Conservation (phyloP, 2,888 invertebrate genomes). For the Julus scandinavius region DNA sequence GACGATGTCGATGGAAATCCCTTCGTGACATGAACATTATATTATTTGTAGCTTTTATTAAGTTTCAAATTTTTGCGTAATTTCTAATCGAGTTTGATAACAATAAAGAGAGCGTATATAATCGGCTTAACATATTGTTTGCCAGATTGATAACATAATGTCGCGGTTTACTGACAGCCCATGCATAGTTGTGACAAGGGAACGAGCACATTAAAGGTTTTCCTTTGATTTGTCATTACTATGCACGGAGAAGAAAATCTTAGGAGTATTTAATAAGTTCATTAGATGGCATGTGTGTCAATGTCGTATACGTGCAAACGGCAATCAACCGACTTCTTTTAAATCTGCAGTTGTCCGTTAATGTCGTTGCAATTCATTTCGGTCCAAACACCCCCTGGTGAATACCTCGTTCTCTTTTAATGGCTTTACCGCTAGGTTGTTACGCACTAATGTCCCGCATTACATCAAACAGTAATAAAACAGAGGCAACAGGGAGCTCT, state of each 20-base stretch:
- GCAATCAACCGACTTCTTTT: background rate
- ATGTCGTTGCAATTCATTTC: background rate
- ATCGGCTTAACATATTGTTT: background rate
- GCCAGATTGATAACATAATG: background rate
- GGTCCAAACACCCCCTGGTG: background rate
- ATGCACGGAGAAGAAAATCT: background rate
- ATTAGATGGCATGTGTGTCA: background rate
- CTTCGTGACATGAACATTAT: too few species aligned
- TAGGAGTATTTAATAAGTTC: background rate
- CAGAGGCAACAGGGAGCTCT: background rate
- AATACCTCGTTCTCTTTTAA: slow-evolving; percentile 19
- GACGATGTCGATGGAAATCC: too few species aligned
- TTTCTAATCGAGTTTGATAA: too few species aligned
- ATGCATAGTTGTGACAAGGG: background rate
- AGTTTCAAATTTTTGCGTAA: too few species aligned
- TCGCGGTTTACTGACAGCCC: too few species aligned
- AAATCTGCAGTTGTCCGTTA: slow-evolving; percentile 12
- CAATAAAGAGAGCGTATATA: too few species aligned
- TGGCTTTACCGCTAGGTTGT: background rate
- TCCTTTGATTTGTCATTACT: background rate
- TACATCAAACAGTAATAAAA: slow-evolving; percentile 23
- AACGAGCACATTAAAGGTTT: background rate
- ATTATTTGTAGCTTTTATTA: too few species aligned
- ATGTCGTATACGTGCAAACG: background rate
- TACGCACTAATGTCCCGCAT: background rate